These are phyloP conservation scores for Diadegma fenestrale DNA, from an alignment of 2,888 invertebrate species.

Conservation along the genomic window DNA sequence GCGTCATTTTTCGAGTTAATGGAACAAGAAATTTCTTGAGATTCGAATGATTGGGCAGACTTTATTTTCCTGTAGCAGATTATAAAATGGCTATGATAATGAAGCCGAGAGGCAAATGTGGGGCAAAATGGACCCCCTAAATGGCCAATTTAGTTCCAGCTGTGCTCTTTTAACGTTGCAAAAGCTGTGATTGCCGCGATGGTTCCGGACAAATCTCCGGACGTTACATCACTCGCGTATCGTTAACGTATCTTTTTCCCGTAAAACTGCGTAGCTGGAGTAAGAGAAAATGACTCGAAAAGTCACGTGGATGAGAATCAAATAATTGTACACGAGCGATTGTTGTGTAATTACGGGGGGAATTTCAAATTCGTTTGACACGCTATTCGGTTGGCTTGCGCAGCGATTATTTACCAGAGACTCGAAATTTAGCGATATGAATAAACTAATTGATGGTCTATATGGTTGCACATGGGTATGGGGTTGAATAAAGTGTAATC, in stretches of 20 bases:
- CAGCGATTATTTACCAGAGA: not conserved
- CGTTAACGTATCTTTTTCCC: not conserved
- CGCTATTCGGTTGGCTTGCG: conserved; percentile 16
- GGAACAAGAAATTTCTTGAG: not conserved
- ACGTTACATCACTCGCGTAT: not conserved
- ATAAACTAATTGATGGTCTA: not conserved
- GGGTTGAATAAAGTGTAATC: not conserved
- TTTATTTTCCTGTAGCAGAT: not conserved
- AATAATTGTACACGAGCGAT: not conserved
- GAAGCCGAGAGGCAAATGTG: not conserved
- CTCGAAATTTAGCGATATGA: not conserved
- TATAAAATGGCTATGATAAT: not conserved
- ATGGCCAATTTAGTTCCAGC: not conserved
- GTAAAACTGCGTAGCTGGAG: not conserved
- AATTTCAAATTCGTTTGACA: conserved; percentile 1
- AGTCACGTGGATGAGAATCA: not conserved
- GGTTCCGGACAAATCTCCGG: not conserved
- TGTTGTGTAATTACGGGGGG: not conserved
- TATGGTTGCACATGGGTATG: not conserved
- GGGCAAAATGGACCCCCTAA: not conserved
- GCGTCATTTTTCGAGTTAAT: not conserved
- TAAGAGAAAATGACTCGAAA: not conserved
- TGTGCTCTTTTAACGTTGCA: not conserved
- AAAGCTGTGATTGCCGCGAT: not conserved
- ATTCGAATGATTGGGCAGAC: not conserved